Evolutionary conservation across 2,797 vertebrate species (phyloP), one percentile per base, ranked within the genome.

Genomic region (Iguana delicatissima): DNA sequence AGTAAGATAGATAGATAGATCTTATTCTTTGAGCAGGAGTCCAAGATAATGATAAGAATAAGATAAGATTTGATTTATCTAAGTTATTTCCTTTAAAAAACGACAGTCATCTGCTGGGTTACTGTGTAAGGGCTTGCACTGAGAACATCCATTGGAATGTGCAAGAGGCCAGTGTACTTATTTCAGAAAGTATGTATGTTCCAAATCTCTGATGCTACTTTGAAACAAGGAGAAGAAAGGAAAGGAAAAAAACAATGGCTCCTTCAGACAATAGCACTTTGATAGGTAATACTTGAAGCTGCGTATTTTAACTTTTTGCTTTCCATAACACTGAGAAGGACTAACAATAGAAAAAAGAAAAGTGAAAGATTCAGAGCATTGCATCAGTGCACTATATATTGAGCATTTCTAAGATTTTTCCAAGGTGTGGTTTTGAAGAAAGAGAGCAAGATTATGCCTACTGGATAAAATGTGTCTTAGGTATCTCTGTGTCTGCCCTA

Each of bases 261-360:
- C 85, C 86, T 89, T 18, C 85, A 32, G 83, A 52, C 38, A 80
- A 6, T 35, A 87, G 85, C 59, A 9, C 1, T 80, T 76, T 29
- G 81, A 87, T 89, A 80, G 80, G n/a, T 35, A 46, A 83, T 87
- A 62, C 87, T 89, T 80, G 84, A 89, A 88, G 38, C 77, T 88
- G 89, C 76, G 91, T 83, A 46, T 55, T n/a, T 90, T 91, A 92
- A 93, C 89, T 90, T 89, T 55, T 89, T 91, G n/a, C 80, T 94
- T 91, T 86, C 77, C 80, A 90, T 86, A 86, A 90, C 20, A 85
- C 42, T n/a, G 18, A 9, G 10, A 74, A 74, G 55, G 32, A 57
- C 73, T 0, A 0, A 72, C 88, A 91, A 73, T 81, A 88, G 83
- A 74, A 64, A 64, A 85, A 52, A 85, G 84, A 16, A 42, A 50